Conservation (phyloP, 1,140 invertebrate genomes). For the Babylonia areolata region DNA sequence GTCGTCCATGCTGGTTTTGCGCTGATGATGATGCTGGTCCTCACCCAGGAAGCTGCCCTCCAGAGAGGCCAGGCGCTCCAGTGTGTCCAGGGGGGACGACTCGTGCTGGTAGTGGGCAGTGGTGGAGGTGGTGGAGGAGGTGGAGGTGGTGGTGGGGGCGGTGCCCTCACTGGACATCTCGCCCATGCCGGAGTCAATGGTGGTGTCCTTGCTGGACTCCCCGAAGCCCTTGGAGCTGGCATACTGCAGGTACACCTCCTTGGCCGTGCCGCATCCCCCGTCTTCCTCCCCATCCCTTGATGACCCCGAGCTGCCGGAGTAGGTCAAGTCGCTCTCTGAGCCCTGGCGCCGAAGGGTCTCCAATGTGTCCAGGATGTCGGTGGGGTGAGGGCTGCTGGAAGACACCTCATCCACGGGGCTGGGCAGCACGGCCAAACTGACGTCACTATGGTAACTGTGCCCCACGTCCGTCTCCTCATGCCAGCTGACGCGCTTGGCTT, state of each 20-base stretch:
- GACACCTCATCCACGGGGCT: slow-evolving; percentile 54
- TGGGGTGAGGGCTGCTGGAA: slow-evolving; percentile 40
- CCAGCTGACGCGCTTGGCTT: slow-evolving; percentile 61
- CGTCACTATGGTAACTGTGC: slow-evolving; percentile 52
- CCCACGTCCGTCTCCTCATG: slow-evolving; percentile 53
- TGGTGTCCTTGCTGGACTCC: slow-evolving; percentile 58
- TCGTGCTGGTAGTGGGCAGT: slow-evolving; percentile 38
- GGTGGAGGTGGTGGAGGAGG: neutral
- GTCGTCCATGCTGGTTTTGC: slow-evolving; percentile 16
- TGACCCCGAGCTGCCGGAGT: slow-evolving; percentile 45
- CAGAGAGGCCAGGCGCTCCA: slow-evolving; percentile 47
- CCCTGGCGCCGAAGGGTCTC: slow-evolving; percentile 48
- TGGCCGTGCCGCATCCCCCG: slow-evolving; percentile 45
- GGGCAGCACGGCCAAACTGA: slow-evolving; percentile 47
- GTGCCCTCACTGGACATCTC: slow-evolving; percentile 43
- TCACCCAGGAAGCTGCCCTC: slow-evolving; percentile 42
- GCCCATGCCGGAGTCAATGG: slow-evolving; percentile 64
- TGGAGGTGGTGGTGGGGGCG: neutral
- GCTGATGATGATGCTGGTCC: no score
- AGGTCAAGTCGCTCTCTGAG: slow-evolving; percentile 54
- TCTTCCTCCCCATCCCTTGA: slow-evolving; percentile 24
- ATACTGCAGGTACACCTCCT: slow-evolving; percentile 52
- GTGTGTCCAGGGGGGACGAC: slow-evolving; percentile 56
- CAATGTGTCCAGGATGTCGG: slow-evolving; percentile 52
- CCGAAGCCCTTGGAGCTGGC: slow-evolving; percentile 48